Percentiles rank a stretch among this genome's conserved stretches.
Evolutionary conservation across 1,140 invertebrate species (phyloP).

Genomic region (Ips nitidus): DNA sequence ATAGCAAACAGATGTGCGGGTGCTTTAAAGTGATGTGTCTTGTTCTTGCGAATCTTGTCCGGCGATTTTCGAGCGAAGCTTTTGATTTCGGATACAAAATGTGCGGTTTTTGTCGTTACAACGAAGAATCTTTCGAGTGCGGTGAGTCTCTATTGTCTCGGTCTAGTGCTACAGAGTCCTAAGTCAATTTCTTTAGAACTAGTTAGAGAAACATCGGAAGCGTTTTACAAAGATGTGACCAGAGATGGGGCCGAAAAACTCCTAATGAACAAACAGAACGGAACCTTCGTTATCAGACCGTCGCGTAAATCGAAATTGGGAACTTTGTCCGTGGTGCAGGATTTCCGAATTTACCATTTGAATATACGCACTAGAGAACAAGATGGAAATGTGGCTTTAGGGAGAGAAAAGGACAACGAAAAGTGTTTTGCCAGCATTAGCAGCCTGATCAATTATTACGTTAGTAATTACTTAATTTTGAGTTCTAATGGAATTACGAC

Average conservation of each 20-base stretch:
- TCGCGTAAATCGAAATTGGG: slow-evolving; percentile 42
- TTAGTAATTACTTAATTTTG: slow-evolving; percentile 50
- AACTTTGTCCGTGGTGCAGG: slow-evolving; percentile 47
- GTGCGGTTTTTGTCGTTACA: slow-evolving; percentile 37
- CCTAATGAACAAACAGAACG: slow-evolving; percentile 44
- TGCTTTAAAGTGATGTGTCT: slow-evolving; percentile 40
- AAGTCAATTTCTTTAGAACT: slow-evolving; percentile 17
- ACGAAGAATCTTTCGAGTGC: background rate
- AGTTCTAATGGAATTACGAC: slow-evolving; percentile 42
- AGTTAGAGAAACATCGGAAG: slow-evolving; percentile 36
- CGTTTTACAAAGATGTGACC: slow-evolving; percentile 46
- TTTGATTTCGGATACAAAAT: slow-evolving; percentile 35
- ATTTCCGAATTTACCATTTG: slow-evolving; percentile 47
- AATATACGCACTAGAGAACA: slow-evolving; percentile 42
- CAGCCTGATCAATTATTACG: slow-evolving; percentile 49
- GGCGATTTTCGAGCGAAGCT: slow-evolving; percentile 30
- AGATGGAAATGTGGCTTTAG: slow-evolving; percentile 45
- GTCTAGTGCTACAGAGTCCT: background rate
- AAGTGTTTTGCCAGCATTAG: slow-evolving; percentile 46
- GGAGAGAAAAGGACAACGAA: slow-evolving; percentile 46
- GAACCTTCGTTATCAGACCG: slow-evolving; percentile 50
- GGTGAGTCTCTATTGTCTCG: slow-evolving; percentile 1
- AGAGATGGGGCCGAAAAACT: slow-evolving; percentile 44
- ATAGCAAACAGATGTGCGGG: slow-evolving; percentile 34
- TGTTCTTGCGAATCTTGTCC: slow-evolving; percentile 37